Evolutionary conservation across 2,888 invertebrate species (phyloP).

Genomic region (Ormyrus rosae): DNA sequence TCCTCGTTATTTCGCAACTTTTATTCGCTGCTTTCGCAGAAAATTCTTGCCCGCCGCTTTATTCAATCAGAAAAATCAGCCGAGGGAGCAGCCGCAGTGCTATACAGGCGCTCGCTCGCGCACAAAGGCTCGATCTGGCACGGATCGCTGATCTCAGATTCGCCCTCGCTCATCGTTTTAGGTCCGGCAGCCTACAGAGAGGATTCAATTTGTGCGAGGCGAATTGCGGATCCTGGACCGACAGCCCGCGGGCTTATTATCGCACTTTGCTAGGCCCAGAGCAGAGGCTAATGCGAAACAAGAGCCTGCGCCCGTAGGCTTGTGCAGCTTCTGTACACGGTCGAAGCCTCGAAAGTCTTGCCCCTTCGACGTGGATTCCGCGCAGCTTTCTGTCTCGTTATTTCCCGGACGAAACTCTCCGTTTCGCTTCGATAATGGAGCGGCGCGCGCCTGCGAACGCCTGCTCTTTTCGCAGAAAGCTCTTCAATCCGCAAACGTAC

Average conservation of each 20-base stretch:
- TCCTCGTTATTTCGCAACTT: conserved; percentile 64
- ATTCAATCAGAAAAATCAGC: conserved; percentile 35
- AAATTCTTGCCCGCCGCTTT: conserved; percentile 6
- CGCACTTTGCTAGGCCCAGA: conserved; percentile 70
- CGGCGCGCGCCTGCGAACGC: conserved; percentile 5
- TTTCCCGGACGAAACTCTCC: conserved; percentile 29
- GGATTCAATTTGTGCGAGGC: conserved; percentile 72
- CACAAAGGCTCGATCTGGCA: conserved; percentile 68
- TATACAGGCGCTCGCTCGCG: conserved; percentile 33
- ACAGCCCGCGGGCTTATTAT: conserved; percentile 73
- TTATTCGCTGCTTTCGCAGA: conserved; percentile 65
- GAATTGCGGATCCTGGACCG: conserved; percentile 72
- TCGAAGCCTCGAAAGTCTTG: too few relatives aligned
- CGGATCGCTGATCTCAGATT: conserved; percentile 72
- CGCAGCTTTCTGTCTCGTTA: neutral
- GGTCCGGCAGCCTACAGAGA: conserved; percentile 66
- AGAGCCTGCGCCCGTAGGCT: conserved; percentile 51
- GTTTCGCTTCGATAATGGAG: conserved; percentile 37
- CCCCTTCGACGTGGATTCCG: too few relatives aligned
- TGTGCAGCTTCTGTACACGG: neutral
- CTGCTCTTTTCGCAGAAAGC: conserved; percentile 25
- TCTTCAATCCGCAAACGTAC: neutral
- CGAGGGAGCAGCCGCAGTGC: conserved; percentile 57
- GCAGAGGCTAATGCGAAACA: conserved; percentile 53
- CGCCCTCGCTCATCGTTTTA: conserved; percentile 63